Evolutionary conservation across 2,888 invertebrate genomes (phyloP), one percentile per base, ranked within the genome.

Genomic region (Ochlodes sylvanus): DNA sequence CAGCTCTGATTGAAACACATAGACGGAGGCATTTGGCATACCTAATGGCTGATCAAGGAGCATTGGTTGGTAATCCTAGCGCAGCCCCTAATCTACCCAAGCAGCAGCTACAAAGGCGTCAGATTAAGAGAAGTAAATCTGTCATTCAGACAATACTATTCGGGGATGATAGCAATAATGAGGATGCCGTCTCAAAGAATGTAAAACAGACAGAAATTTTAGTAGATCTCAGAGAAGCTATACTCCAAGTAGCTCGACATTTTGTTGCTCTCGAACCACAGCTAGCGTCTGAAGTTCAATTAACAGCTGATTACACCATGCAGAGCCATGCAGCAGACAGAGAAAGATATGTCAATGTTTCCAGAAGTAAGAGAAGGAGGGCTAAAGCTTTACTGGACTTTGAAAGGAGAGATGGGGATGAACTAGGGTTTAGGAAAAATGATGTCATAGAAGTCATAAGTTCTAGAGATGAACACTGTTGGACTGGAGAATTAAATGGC

Each of bases 381-480:
- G 99, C 99, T 4, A 98, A 99, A 89, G 99, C 99, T 1, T 92
- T 99, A 71, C 94, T 99, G 77, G 99, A 99, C 93, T 99, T 99
- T 94, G 99, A 99, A 89, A 94, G 99, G 73, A 97, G 98, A 83
- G 99, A 99, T 90, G 99, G 99, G 75, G 99, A 99, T 93, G 99
- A 99, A 88, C 90, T 99, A 65, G 99, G 99, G 9, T 99, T 99
- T 88, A 95, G 99, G 63, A 99, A 98, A 89, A 99, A 99, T 93
- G 99, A 99, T 88, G 98, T 99, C 47, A 99, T 99, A 66, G 99
- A 98, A 63, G 98, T 99, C 55, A 96, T 99, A 32, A 99, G 98
- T 81, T 98, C 98, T 84, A 98, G 98, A 87, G 99, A 99, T 92
- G 99, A 99, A 83, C 99, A 99, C 85, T 99, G 99, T 87, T 99